phyloP scores from a whole-genome alignment of 2,888 invertebrate species.

The Pilophorus perplexus region DNA sequence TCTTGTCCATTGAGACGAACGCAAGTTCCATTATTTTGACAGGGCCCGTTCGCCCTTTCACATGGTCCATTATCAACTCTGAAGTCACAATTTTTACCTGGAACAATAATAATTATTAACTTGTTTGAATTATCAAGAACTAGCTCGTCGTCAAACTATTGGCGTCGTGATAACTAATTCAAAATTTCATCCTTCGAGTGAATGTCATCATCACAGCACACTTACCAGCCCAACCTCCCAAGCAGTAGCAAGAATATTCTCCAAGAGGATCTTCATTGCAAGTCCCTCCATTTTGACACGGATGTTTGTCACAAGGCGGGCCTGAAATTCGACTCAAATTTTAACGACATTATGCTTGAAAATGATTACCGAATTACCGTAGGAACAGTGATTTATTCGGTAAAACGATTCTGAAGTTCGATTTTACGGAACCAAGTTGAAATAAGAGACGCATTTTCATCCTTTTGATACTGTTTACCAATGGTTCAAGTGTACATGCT shows the following conservation, averaged over 20 bases:
- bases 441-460: no score
- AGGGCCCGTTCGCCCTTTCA: conserved; percentile 68
- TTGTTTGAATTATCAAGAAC: no score
- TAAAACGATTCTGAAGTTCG: not conserved
- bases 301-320: conserved; percentile 65
- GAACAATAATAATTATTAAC: conserved; percentile 33
- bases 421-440: not conserved
- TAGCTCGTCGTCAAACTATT: not conserved
- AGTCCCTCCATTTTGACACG: conserved; percentile 71
- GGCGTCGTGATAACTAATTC: no score
- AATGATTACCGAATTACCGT: not conserved
- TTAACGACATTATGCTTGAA: not conserved
- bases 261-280: conserved; percentile 69
- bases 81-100: conserved; percentile 68
- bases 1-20: conserved; percentile 53
- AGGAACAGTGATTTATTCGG: no score
- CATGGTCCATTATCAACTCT: conserved; percentile 65
- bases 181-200: not conserved
- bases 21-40: conserved; percentile 76
- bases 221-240: conserved; percentile 63
- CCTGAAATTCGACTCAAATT: conserved; percentile 57
- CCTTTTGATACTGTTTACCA: no score
- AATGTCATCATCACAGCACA: not conserved
- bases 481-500: no score
- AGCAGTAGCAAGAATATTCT: conserved; percentile 70